Evolutionary conservation across 2,113 vertebrate species (phyloP).

Genomic region (Paralichthys olivaceus): DNA sequence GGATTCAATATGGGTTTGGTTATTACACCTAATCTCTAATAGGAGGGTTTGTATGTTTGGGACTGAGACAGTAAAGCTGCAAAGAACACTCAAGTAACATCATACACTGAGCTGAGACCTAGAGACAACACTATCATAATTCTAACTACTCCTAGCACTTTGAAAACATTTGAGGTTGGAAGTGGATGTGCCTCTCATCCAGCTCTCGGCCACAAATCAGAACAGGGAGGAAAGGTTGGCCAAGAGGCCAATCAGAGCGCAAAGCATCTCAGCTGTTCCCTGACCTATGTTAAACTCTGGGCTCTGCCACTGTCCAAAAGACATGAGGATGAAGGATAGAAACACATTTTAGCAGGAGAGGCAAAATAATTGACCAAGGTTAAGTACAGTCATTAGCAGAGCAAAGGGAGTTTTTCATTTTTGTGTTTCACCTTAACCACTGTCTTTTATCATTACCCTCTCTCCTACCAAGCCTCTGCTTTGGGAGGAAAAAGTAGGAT

Average conservation of each 20-base stretch:
- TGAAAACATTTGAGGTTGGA: slow-evolving; percentile 33
- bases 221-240: slow-evolving; percentile 21
- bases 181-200: slow-evolving; percentile 24
- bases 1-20: slow-evolving; percentile 32
- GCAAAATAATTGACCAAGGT: slow-evolving; percentile 6
- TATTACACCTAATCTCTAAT: slow-evolving; percentile 38
- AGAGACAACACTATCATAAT: slow-evolving; percentile 12
- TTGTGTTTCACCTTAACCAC: slow-evolving; percentile 21
- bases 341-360: slow-evolving; percentile 12
- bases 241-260: slow-evolving; percentile 14
- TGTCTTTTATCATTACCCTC: slow-evolving; percentile 25
- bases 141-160: slow-evolving; percentile 16
- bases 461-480: not conserved
- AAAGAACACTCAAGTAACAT: slow-evolving; percentile 20
- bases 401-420: slow-evolving; percentile 10
- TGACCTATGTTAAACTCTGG: slow-evolving; percentile 37
- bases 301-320: slow-evolving; percentile 26
- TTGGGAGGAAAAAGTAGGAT: slow-evolving; percentile 32
- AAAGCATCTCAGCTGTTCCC: slow-evolving; percentile 27
- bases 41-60: slow-evolving; percentile 31
- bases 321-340: slow-evolving; percentile 6
- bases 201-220: slow-evolving; percentile 27
- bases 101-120: slow-evolving; percentile 6
- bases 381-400: slow-evolving; percentile 3
- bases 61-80: not conserved